Evolutionary conservation across 1,140 invertebrate genomes (phyloP), one percentile per base, ranked within the genome.

Genomic region (Wiebesia pumilae): DNA sequence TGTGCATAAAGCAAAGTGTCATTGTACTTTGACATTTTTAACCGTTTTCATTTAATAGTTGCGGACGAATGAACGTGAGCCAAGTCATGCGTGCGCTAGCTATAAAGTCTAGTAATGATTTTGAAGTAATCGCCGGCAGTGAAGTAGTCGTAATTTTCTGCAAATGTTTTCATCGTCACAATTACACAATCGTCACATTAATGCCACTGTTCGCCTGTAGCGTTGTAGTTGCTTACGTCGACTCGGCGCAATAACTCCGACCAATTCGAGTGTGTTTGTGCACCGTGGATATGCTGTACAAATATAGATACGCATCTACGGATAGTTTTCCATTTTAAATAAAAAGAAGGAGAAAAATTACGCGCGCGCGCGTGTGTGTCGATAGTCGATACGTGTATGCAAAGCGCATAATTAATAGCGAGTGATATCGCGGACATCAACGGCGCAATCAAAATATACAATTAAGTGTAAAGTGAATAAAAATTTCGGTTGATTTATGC

Each of bases 91-190:
- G 0, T 35, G 27, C 24, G 30, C 19, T 2, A 2, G 54, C 27
- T 43, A 69, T 69, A 71, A 71, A 71, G 51, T 82, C 40, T n/a
- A 27, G 81, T 10, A 58, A 14, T 40, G 54, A 65, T 65, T 81
- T 40, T 67, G 40, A 71, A 83, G 51, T 75, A 83, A 83, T 83
- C 58, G 75, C 69, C 69, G 69, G 21, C n/a, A n/a, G n/a, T n/a
- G n/a, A n/a, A 40, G 27, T 71, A 43, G 33, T 78, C 83, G 73
- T 84, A 62, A 84, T 65, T 77, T 84, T 84, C 51, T 43, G 73
- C 38, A 62, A 84, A 78, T 78, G 73, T 84, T 84, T 84, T 84
- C 83, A 84, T n/a, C n/a, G n/a, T n/a, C n/a, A n/a, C n/a, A n/a
- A n/a, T 84, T 84, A 78, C 83, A 47, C 83, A 84, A 84, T 83